These are phyloP conservation scores for Notothenia coriiceps DNA, from an alignment of 2,113 vertebrate species.

Conservation along the genomic window DNA sequence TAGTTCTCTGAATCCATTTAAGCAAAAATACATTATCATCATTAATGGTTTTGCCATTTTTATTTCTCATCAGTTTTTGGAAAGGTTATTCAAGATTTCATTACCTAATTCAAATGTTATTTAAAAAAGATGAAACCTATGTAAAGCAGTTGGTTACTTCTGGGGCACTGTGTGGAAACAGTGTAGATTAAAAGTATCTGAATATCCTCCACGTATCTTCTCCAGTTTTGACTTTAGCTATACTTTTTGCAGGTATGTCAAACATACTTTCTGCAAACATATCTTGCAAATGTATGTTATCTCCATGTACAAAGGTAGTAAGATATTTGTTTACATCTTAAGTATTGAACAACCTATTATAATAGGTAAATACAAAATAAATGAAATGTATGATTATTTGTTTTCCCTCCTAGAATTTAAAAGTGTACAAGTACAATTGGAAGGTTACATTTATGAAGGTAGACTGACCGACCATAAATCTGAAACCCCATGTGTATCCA, in stretches of 20 bases:
- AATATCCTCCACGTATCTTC: not conserved
- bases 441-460: not conserved
- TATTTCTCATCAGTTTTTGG: not conserved
- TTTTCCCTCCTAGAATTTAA: not conserved
- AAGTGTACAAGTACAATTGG: not conserved
- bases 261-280: no score
- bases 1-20: not conserved
- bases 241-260: not conserved
- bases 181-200: not conserved
- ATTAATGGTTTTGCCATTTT: not conserved
- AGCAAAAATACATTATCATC: not conserved
- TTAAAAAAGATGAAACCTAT: not conserved
- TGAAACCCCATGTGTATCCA: slow-evolving; percentile 22
- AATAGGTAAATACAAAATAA: not conserved
- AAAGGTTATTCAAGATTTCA: not conserved
- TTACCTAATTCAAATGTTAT: not conserved
- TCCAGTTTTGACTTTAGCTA: not conserved
- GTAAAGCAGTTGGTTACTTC: not conserved
- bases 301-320: not conserved
- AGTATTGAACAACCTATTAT: not conserved
- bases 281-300: not conserved
- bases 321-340: no score
- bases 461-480: slow-evolving; percentile 6
- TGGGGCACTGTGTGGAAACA: not conserved
- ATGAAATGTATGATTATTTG: not conserved